Evolutionary conservation across 2,113 vertebrate species (phyloP).

Genomic region (Sinocyclocheilus anophthalmus): DNA sequence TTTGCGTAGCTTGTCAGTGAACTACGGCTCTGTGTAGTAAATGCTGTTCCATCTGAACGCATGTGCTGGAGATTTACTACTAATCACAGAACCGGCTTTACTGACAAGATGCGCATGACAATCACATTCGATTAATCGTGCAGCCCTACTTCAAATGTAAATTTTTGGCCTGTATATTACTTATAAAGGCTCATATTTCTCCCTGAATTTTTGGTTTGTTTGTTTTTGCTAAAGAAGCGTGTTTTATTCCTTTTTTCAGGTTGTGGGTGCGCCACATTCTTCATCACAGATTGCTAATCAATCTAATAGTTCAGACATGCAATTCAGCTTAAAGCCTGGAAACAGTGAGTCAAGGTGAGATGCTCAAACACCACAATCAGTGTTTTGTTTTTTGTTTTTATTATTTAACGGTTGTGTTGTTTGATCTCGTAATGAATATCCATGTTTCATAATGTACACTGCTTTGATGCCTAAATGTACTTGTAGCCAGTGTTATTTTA

Average conservation of each 20-base stretch:
- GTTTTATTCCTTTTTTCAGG: constrained; percentile 50
- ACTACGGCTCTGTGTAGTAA: too few species aligned
- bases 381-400: too few species aligned
- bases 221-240: too few species aligned
- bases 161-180: not conserved
- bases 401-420: not conserved
- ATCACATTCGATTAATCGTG: too few species aligned
- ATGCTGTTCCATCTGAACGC: too few species aligned
- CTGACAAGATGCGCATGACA: too few species aligned
- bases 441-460: not conserved
- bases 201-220: too few species aligned
- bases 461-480: not conserved
- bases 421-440: not conserved
- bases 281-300: constrained; percentile 43
- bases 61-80: too few species aligned
- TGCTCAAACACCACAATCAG: not conserved
- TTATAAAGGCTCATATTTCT: not conserved
- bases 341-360: constrained; percentile 61
- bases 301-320: constrained; percentile 56
- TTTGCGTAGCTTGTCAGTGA: too few species aligned
- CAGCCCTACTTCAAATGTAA: not conserved
- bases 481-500: not conserved
- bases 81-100: too few species aligned
- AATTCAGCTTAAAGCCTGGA: constrained; percentile 26
- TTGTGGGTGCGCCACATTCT: constrained; percentile 49